Percentiles rank a stretch among this genome's conserved stretches.
Conservation (phyloP, 2,888 invertebrate species). For the Leucozona laternaria region DNA sequence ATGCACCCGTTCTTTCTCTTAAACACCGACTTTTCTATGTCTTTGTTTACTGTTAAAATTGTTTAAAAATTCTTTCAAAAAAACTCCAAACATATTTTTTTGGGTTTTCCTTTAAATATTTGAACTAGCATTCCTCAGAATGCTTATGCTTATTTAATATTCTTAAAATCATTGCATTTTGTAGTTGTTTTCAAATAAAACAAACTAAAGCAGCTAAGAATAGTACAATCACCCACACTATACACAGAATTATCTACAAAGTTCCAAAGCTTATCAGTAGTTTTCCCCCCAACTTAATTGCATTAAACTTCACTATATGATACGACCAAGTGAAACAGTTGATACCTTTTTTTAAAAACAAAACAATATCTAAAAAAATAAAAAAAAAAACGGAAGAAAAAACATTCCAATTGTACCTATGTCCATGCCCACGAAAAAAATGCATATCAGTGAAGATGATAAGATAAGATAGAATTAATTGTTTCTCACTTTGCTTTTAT, state of each 20-base stretch:
- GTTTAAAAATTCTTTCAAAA: background rate
- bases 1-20: background rate
- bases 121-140: background rate
- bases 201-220: background rate
- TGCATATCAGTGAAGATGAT: constrained; percentile 49
- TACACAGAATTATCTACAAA: background rate
- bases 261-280: constrained; percentile 3
- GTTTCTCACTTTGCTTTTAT: constrained; percentile 27
- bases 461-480: constrained; percentile 60
- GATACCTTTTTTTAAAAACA: background rate
- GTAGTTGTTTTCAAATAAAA: background rate
- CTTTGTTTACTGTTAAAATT: background rate
- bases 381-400: background rate
- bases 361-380: background rate
- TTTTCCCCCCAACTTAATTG: background rate
- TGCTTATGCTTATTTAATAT: background rate
- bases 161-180: background rate
- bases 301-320: constrained; percentile 8
- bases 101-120: background rate
- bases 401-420: constrained; percentile 33
- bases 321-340: background rate
- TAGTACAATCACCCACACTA: constrained; percentile 15
- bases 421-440: constrained; percentile 42
- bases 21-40: too few relatives aligned
- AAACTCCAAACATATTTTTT: background rate